Evolutionary conservation across 2,113 vertebrate genomes (phyloP).

Genomic region (Pelusios castaneus): DNA sequence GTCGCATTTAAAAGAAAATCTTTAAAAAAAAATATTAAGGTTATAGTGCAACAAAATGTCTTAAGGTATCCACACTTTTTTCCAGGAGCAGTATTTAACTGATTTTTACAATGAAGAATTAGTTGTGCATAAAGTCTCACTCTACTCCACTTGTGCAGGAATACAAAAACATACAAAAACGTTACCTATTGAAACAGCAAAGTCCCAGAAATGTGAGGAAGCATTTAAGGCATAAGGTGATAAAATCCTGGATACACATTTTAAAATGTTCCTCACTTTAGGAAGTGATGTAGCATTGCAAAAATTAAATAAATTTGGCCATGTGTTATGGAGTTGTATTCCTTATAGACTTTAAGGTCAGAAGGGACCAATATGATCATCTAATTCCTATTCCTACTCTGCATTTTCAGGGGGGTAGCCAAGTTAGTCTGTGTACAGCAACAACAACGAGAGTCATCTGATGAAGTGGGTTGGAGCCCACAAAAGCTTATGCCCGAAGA

Average conservation of each 20-base stretch:
- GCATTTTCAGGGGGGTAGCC: too few species aligned
- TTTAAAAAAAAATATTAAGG: background rate
- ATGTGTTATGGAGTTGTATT: background rate
- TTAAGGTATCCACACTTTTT: background rate
- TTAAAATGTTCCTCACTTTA: rapidly evolving
- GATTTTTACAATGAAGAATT: background rate
- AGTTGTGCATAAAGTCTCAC: background rate
- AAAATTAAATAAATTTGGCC: background rate
- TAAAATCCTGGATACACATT: rapidly evolving
- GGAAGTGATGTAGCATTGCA: background rate
- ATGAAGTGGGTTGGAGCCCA: too few species aligned
- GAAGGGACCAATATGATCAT: too few species aligned
- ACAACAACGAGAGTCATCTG: too few species aligned
- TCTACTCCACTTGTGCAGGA: background rate
- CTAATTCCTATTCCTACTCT: too few species aligned
- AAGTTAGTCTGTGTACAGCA: too few species aligned
- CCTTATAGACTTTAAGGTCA: too few species aligned
- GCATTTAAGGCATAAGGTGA: background rate
- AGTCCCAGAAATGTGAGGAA: rapidly evolving
- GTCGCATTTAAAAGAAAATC: background rate
- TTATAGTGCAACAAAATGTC: background rate
- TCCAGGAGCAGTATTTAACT: background rate
- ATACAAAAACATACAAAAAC: background rate
- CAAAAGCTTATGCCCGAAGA: too few species aligned
- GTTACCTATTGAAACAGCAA: background rate